A percentile compares a stretch with the other conserved stretches of the same genome.
Evolutionary conservation across 2,888 invertebrate species (phyloP).

Genomic region (Tribolium freemani): DNA sequence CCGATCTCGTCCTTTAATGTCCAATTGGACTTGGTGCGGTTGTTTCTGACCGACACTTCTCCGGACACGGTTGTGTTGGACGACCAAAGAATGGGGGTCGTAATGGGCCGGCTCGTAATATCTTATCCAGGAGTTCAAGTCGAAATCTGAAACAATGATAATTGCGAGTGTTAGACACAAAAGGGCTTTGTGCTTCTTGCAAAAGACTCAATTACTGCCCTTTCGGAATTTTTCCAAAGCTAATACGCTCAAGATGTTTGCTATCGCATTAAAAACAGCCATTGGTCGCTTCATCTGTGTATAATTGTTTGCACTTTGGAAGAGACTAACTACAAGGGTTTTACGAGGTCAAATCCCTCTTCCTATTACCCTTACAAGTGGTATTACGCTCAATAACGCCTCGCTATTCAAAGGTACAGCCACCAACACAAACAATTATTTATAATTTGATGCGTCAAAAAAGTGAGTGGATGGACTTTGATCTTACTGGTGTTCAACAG

Average conservation of each 20-base stretch:
- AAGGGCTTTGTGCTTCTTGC: background rate
- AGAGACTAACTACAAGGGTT: background rate
- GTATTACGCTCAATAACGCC: background rate
- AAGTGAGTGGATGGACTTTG: too few relatives aligned
- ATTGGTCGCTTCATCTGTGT: background rate
- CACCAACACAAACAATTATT: too few relatives aligned
- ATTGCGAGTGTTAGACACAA: background rate
- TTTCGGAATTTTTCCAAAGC: background rate
- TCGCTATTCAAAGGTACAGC: too few relatives aligned
- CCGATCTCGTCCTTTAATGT: conserved; percentile 79
- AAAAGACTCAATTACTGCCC: background rate
- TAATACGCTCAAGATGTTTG: background rate
- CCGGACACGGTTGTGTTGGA: conserved; percentile 68
- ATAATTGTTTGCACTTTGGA: background rate
- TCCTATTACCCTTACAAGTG: background rate
- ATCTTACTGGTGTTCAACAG: too few relatives aligned
- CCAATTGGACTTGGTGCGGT: conserved; percentile 70
- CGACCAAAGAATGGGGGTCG: conserved; percentile 70
- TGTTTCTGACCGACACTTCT: conserved; percentile 62
- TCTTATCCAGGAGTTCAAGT: conserved; percentile 82
- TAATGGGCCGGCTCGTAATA: conserved; percentile 87
- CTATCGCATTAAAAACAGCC: background rate
- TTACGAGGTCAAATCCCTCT: background rate
- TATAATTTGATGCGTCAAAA: too few relatives aligned
- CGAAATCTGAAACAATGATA: conserved; percentile 68